Evolutionary conservation across 2,888 invertebrate genomes (phyloP).

Genomic region (Acanthococcus lagerstroemiae): DNA sequence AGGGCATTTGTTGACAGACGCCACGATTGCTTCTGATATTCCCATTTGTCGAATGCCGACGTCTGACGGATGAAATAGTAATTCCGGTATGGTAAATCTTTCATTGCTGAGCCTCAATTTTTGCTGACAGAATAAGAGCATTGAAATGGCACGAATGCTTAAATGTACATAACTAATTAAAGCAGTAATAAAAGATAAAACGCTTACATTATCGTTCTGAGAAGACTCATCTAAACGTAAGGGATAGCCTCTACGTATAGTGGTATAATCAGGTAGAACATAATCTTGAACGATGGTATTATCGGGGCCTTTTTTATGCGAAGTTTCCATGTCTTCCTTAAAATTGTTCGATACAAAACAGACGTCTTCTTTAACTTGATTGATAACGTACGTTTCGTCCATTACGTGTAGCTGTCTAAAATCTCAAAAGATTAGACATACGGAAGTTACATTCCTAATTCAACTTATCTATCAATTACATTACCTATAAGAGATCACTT

Average conservation of each 20-base stretch:
- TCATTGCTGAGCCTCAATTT: conserved; percentile 83
- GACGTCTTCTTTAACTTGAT: conserved; percentile 95
- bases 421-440: conserved; percentile 25
- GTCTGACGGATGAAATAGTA: conserved; percentile 88
- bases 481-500: conserved; percentile 83
- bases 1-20: conserved; percentile 64
- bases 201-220: conserved; percentile 36
- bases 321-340: conserved; percentile 62
- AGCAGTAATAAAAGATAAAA: background rate
- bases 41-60: conserved; percentile 88
- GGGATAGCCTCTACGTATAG: conserved; percentile 68
- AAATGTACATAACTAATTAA: background rate
- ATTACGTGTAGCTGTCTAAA: conserved; percentile 86
- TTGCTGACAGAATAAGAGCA: conserved; percentile 49
- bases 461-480: background rate
- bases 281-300: conserved; percentile 78
- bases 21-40: conserved; percentile 75
- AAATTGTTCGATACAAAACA: conserved; percentile 87
- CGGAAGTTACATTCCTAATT: background rate
- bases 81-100: conserved; percentile 86
- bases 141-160: background rate
- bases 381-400: conserved; percentile 97
- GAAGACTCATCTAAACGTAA: conserved; percentile 44
- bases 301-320: conserved; percentile 50
- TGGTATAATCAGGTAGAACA: conserved; percentile 90